These are phyloP conservation scores for Drosophila eohydei DNA, from an alignment of 2,888 invertebrate genomes.

Conservation along the genomic window DNA sequence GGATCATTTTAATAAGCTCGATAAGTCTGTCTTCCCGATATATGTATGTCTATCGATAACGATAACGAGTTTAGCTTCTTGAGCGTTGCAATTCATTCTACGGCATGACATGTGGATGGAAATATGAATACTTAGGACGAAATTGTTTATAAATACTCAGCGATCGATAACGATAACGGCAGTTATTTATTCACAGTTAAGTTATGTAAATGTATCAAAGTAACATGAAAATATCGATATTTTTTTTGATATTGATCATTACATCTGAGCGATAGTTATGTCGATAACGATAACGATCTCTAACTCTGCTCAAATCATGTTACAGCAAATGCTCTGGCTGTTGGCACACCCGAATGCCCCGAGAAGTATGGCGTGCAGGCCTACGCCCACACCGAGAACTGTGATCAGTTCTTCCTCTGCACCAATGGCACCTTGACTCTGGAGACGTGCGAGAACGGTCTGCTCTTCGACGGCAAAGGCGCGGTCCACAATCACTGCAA, in stretches of 20 bases:
- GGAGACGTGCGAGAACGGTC: slow-evolving; percentile 96
- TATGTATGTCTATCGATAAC: neutral
- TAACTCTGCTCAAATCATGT: neutral
- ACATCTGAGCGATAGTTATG: neutral
- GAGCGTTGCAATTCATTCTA: too few species aligned
- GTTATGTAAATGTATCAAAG: too few species aligned
- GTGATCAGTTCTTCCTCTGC: slow-evolving; percentile 95
- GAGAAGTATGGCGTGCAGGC: slow-evolving; percentile 92
- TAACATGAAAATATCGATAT: neutral
- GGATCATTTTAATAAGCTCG: too few species aligned
- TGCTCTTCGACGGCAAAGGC: slow-evolving; percentile 95
- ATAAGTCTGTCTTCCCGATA: too few species aligned
- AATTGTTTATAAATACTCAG: neutral
- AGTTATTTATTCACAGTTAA: too few species aligned
- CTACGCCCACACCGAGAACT: slow-evolving; percentile 94
- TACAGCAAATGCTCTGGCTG: slow-evolving; percentile 87
- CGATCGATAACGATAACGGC: neutral
- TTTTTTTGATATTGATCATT: neutral
- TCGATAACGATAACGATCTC: neutral
- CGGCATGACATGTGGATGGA: too few species aligned
- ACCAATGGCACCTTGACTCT: slow-evolving; percentile 95
- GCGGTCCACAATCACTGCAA: slow-evolving; percentile 96
- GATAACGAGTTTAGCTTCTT: neutral
- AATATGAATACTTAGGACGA: too few species aligned
- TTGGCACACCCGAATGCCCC: slow-evolving; percentile 91